Conservation (phyloP, 2,113 vertebrate genomes). For the Maccullochella peelii region DNA sequence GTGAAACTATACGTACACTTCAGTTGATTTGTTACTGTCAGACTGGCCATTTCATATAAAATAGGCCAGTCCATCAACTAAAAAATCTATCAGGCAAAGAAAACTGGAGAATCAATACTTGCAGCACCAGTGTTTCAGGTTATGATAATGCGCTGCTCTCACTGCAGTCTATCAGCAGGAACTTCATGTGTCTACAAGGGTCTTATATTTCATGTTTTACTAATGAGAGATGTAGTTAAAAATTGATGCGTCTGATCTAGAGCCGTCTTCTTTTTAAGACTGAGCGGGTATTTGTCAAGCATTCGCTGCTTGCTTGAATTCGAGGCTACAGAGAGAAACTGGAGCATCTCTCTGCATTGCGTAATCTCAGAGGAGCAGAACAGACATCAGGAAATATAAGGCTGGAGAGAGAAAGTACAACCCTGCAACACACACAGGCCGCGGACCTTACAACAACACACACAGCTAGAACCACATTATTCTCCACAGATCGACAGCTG, state of each 20-base stretch:
- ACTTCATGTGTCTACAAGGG: constrained; percentile 18
- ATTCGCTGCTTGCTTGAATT: constrained; percentile 40
- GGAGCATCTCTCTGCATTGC: constrained; percentile 52
- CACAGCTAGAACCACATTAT: neutral
- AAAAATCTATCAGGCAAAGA: neutral
- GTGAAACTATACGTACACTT: neutral
- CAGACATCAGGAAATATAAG: constrained; percentile 52
- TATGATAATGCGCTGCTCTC: neutral
- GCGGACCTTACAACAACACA: neutral
- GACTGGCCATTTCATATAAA: neutral
- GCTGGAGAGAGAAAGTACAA: constrained; percentile 33
- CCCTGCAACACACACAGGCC: constrained; percentile 5
- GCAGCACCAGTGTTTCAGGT: neutral
- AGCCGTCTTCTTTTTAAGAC: constrained; percentile 48
- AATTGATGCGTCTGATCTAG: constrained; percentile 61
- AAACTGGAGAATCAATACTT: neutral
- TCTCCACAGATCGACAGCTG: constrained; percentile 25
- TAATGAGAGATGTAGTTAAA: constrained; percentile 63
- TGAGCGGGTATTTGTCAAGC: constrained; percentile 2
- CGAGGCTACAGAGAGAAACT: constrained; percentile 48
- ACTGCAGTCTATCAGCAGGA: constrained; percentile 20
- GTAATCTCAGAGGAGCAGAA: constrained; percentile 54
- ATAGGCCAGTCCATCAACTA: neutral
- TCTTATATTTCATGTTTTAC: constrained; percentile 64
- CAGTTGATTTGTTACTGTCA: neutral